These are phyloP conservation scores for Temnothorax longispinosus DNA, from an alignment of 1,140 invertebrate species.

Conservation along the genomic window DNA sequence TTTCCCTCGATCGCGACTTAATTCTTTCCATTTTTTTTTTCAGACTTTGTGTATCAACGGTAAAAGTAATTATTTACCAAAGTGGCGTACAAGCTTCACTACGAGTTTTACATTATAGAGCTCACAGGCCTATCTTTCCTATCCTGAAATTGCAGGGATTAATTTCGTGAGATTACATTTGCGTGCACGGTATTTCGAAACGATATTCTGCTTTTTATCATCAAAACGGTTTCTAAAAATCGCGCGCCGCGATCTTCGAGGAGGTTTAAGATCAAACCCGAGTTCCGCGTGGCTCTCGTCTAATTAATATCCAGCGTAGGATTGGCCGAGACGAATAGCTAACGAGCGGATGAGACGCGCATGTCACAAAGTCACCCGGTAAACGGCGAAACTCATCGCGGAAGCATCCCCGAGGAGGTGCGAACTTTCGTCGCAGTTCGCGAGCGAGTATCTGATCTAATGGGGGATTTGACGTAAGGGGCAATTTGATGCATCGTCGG, in stretches of 20 bases:
- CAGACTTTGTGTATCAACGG: background rate
- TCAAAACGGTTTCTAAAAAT: background rate
- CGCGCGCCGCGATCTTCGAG: background rate
- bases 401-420: constrained; percentile 49
- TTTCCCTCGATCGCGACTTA: constrained; percentile 8
- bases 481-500: constrained; percentile 68
- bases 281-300: background rate
- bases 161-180: constrained; percentile 12
- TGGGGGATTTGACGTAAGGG: constrained; percentile 60
- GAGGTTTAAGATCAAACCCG: background rate
- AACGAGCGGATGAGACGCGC: constrained; percentile 66
- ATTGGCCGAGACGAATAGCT: constrained; percentile 52
- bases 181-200: background rate
- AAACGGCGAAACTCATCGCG: constrained; percentile 61
- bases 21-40: constrained; percentile 12
- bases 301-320: constrained; percentile 67
- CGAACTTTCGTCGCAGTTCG: constrained; percentile 59
- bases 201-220: background rate
- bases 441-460: constrained; percentile 47
- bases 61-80: constrained; percentile 15
- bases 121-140: too few species aligned
- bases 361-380: constrained; percentile 46
- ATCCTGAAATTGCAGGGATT: background rate
- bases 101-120: background rate
- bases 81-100: background rate